Percentiles rank a stretch among this genome's conserved stretches.
phyloP scores from a whole-genome alignment of 2,797 vertebrate species.

The Lutjanus campechanus region DNA sequence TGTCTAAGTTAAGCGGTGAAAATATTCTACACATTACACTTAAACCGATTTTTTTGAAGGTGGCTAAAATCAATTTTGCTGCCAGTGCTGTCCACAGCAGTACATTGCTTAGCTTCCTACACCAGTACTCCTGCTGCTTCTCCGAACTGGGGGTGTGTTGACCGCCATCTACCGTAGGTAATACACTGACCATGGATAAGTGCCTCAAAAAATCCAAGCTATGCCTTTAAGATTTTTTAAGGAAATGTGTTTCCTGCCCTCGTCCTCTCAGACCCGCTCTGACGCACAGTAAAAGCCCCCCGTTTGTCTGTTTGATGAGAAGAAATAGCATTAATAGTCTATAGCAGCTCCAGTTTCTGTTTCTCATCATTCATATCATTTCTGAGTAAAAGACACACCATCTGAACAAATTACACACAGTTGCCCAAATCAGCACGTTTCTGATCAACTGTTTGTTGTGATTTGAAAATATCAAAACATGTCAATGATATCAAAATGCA shows the following conservation, averaged over 20 bases:
- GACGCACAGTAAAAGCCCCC: constrained; percentile 52
- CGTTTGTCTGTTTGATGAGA: constrained; percentile 65
- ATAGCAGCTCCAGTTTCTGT: constrained; percentile 76
- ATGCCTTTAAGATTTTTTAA: background rate
- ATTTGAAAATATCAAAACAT: constrained; percentile 90
- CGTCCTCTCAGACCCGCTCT: constrained; percentile 34
- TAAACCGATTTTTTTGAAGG: too few species aligned
- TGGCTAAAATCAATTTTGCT: too few species aligned
- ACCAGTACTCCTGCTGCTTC: too few species aligned
- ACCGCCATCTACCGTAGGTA: too few species aligned
- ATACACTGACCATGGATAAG: too few species aligned
- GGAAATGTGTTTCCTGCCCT: constrained; percentile 45
- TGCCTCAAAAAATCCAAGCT: too few species aligned
- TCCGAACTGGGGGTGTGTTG: too few species aligned
- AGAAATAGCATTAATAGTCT: constrained; percentile 73
- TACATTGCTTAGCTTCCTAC: too few species aligned
- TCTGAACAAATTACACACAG: constrained; percentile 72
- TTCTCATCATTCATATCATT: constrained; percentile 66
- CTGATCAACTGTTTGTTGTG: constrained; percentile 79
- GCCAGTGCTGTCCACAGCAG: too few species aligned
- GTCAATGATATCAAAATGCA: constrained; percentile 93
- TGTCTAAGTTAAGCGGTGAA: too few species aligned
- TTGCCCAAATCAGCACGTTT: constrained; percentile 67
- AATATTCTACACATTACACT: too few species aligned
- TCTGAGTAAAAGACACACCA: constrained; percentile 65